These are phyloP conservation scores for Euspilapteryx auroguttella DNA, from an alignment of 2,888 invertebrate genomes.

Conservation along the genomic window DNA sequence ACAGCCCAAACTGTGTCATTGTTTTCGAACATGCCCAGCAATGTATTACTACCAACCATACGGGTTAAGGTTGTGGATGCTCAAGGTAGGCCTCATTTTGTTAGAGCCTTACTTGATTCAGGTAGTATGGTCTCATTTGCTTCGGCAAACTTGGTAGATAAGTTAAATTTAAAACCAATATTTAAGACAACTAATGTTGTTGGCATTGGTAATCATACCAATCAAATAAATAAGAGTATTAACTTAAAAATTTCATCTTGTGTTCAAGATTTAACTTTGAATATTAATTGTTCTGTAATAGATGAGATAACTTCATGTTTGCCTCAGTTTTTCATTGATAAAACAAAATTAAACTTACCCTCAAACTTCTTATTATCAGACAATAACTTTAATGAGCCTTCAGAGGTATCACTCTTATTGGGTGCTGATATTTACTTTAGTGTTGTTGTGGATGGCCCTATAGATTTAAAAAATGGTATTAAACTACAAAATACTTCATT, in stretches of 20 bases:
- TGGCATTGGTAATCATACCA: background rate
- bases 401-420: too few species aligned
- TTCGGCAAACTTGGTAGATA: background rate
- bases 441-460: too few species aligned
- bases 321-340: too few species aligned
- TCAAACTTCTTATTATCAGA: background rate
- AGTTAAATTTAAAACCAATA: background rate
- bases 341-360: too few species aligned
- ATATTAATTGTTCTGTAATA: conserved; percentile 1
- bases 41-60: conserved; percentile 2
- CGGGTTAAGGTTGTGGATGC: background rate
- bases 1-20: conserved; percentile 10
- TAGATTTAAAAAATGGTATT: too few species aligned
- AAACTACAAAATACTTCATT: too few species aligned
- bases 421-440: too few species aligned
- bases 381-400: background rate
- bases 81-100: background rate
- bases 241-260: conserved; percentile 1
- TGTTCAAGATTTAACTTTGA: background rate
- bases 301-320: background rate
- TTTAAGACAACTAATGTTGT: background rate
- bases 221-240: background rate
- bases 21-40: conserved; percentile 8
- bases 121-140: conserved; percentile 1
- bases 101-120: conserved; percentile 1